Conservation (phyloP, 92 coral and sea anemone species). For the Phymanthus crucifer region DNA sequence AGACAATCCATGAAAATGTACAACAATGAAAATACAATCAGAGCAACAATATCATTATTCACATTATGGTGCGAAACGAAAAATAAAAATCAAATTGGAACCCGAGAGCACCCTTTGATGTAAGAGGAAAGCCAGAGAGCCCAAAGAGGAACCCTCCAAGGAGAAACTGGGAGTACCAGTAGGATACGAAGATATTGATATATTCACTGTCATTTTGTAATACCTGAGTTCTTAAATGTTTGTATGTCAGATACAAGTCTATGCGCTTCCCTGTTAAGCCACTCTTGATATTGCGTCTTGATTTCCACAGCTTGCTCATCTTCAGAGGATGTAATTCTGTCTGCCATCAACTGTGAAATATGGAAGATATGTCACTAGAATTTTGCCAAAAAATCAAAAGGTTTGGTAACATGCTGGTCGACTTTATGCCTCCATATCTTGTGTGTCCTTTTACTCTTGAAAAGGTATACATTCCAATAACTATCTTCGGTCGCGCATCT, state of each 20-base stretch:
- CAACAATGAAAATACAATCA: neutral
- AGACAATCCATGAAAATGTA: no score
- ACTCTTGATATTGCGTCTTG: neutral
- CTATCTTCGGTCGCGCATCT: no score
- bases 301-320: neutral
- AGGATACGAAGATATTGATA: no score
- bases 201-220: neutral
- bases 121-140: no score
- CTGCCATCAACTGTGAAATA: conserved; percentile 3
- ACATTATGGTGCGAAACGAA: no score
- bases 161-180: no score
- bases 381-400: neutral
- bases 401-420: neutral
- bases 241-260: conserved; percentile 7
- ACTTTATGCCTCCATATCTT: no score
- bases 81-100: no score
- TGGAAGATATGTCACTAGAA: neutral
- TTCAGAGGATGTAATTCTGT: neutral
- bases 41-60: neutral
- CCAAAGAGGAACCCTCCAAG: no score
- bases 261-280: conserved; percentile 5
- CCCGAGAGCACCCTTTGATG: no score
- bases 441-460: no score
- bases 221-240: conserved; percentile 15
- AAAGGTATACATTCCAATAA: no score